These are phyloP conservation scores for Anhinga anhinga DNA, from an alignment of 2,113 vertebrate species.

Conservation along the genomic window DNA sequence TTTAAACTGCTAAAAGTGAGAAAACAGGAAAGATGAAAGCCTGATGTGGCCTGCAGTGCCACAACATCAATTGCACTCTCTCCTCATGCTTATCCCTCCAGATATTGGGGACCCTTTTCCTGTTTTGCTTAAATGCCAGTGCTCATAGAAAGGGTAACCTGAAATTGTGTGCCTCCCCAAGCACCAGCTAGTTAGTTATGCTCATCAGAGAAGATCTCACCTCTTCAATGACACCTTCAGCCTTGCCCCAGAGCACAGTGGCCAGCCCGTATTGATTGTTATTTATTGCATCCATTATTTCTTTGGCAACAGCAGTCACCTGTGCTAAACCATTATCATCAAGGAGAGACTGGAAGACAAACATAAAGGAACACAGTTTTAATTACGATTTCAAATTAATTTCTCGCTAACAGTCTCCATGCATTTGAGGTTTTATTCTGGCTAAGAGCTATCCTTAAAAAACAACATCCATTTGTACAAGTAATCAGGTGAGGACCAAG, in stretches of 20 bases:
- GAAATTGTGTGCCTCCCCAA: not conserved
- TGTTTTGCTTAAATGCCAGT: not conserved
- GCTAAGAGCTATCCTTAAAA: not conserved
- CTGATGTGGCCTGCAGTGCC: too few relatives aligned
- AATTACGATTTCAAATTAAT: not conserved
- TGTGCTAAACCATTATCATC: conserved; percentile 87
- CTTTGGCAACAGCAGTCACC: conserved; percentile 79
- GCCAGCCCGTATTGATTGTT: conserved; percentile 77
- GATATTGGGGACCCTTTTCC: too few relatives aligned
- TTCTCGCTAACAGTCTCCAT: not conserved
- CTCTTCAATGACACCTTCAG: conserved; percentile 85
- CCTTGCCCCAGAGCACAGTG: conserved; percentile 85
- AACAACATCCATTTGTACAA: not conserved
- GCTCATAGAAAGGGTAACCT: not conserved
- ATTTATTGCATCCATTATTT: conserved; percentile 82
- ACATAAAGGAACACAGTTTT: not conserved
- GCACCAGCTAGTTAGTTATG: not conserved
- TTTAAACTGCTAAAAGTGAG: too few relatives aligned
- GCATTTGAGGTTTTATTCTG: not conserved
- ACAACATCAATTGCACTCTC: too few relatives aligned
- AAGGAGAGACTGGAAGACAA: conserved; percentile 86
- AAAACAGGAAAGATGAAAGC: too few relatives aligned
- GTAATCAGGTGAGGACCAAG: not conserved
- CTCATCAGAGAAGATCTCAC: conserved; percentile 60
- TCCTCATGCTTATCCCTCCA: too few relatives aligned